Evolutionary conservation across 2,113 vertebrate species (phyloP), one percentile per base, ranked within the genome.

Genomic region (Coturnix japonica): DNA sequence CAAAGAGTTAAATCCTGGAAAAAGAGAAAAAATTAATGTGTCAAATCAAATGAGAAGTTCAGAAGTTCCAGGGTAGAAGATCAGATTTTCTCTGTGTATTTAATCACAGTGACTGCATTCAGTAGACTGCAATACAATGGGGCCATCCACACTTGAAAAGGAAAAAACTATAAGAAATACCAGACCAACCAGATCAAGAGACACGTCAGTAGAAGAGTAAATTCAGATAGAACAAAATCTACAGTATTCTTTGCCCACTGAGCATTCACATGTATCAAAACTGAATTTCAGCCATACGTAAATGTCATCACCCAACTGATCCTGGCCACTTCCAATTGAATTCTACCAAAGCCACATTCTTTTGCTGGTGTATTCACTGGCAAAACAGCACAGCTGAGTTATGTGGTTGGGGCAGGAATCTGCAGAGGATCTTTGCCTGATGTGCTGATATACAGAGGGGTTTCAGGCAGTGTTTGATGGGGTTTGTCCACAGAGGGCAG

Each of bases 181-280:
- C 86, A 81, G 88, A 66, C 28, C 70, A 75, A 76, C 54, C 77
- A 84, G 70, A 91, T 93, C 86, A 90, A 94, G 74, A 81, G 89
- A 53, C 2, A 13, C 61, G 93, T 93, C 86, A 79, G 59, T 7
- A 39, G 17, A 61, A 79, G 89, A 73, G 74, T 81, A 84, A 94
- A 92, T 95, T 91, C 86, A 90, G 84, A 46, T 51, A 77, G 79
- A 92, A 49, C 33, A 56, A 89, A 81, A 94, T 70, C 90, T 43
- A 49, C 37, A 70, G 81, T 19, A 31, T 6, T 14, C 70, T 84
- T 79, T 73, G 66, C 89, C 71, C 37, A 12, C 86, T 53, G 92
- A 81, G 83, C 30, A 49, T 61, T 78, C 83, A 41, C 70, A 86
- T 0, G 3, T 9, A 72, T n/a, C 56, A 26, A 84, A 91, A 83